These are phyloP conservation scores for Macropus fuliginosus DNA, from an alignment of 2,797 vertebrate genomes.

Conservation along the genomic window DNA sequence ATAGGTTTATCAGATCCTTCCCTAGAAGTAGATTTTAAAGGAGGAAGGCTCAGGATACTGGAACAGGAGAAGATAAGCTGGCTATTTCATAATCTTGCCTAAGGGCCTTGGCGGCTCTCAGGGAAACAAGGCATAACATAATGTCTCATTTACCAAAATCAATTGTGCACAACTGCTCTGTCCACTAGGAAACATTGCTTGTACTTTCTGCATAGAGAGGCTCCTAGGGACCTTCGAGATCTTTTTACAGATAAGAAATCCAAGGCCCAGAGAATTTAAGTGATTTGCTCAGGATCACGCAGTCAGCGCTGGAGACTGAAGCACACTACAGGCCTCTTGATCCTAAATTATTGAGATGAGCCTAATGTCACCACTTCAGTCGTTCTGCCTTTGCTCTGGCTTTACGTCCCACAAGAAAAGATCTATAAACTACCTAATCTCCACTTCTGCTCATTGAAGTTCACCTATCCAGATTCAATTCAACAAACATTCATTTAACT, in stretches of 20 bases:
- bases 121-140: not conserved
- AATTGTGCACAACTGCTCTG: not conserved
- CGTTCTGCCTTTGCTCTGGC: not conserved
- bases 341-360: not conserved
- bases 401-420: not conserved
- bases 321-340: not conserved
- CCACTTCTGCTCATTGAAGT: not conserved
- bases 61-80: not conserved
- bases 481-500: not conserved
- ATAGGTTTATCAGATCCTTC: not conserved
- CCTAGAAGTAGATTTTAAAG: not conserved
- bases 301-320: not conserved
- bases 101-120: not conserved
- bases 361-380: not conserved
- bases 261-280: not conserved
- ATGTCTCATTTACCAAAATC: not conserved
- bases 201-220: not conserved
- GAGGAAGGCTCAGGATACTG: not conserved
- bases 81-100: not conserved
- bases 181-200: not conserved
- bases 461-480: not conserved
- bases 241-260: not conserved
- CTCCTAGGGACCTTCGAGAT: not conserved
- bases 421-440: not conserved
- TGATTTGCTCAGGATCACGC: not conserved